Evolutionary conservation across 2,797 vertebrate species (phyloP).

Genomic region (Phoebastria nigripes): DNA sequence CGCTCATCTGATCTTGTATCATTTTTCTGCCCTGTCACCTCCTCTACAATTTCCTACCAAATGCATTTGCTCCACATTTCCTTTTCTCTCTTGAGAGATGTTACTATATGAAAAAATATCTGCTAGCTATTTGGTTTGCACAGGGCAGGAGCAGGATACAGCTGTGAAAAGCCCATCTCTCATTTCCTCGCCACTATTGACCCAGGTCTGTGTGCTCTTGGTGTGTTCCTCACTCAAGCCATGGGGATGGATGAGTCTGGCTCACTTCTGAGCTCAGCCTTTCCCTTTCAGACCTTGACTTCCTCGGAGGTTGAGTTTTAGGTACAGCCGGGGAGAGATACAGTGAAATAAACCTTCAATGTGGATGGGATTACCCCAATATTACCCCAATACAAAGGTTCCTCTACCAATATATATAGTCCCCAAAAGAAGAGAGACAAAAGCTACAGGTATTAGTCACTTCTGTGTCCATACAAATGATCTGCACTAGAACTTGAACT

Average conservation of each 20-base stretch:
- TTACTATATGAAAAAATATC: not conserved
- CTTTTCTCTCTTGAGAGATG: not conserved
- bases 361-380: not conserved
- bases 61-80: not conserved
- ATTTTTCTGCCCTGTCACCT: conserved; percentile 18
- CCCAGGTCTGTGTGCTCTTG: not conserved
- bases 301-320: not conserved
- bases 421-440: not conserved
- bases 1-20: not conserved
- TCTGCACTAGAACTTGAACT: not conserved
- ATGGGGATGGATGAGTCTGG: not conserved
- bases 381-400: not conserved
- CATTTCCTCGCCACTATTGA: not conserved
- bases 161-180: not conserved
- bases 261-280: not conserved
- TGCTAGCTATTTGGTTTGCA: not conserved
- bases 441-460: not conserved
- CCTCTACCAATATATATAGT: not conserved
- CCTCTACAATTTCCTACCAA: not conserved
- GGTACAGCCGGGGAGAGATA: not conserved
- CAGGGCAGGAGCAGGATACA: not conserved
- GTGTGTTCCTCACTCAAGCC: not conserved
- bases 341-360: not conserved
- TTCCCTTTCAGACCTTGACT: not conserved
- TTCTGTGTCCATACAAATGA: not conserved